phyloP scores from a whole-genome alignment of 2,888 invertebrate species.

The Eurytoma californica region DNA sequence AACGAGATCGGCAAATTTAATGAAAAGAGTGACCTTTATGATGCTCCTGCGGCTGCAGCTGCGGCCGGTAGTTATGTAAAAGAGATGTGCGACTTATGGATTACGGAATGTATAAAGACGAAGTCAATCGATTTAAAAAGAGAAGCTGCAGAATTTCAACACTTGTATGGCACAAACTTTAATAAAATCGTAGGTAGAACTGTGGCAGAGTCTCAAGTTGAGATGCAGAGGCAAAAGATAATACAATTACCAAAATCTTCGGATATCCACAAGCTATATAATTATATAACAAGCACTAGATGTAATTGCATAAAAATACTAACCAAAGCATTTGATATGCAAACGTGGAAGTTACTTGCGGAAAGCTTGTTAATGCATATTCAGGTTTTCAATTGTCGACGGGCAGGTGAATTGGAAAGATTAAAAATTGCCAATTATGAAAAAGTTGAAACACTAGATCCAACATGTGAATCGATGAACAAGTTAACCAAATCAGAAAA shows the following conservation, averaged over 20 bases:
- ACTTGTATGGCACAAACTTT: not conserved
- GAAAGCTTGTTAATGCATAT: not conserved
- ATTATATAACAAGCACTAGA: not conserved
- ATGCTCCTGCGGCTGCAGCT: not conserved
- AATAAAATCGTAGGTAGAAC: not conserved
- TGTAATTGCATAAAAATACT: not conserved
- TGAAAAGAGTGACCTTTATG: not conserved
- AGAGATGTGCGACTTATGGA: not conserved
- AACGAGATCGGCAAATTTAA: not conserved
- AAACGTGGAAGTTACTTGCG: not conserved
- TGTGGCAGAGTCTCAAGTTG: constrained; percentile 1
- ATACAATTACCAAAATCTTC: not conserved
- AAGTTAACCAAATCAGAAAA: not conserved
- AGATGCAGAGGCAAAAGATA: not conserved
- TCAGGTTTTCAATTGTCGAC: constrained; percentile 3
- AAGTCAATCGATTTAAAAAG: not conserved
- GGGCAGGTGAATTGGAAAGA: constrained; percentile 7
- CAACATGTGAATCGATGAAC: not conserved
- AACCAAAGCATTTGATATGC: not conserved
- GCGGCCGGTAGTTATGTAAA: not conserved
- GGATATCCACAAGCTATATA: constrained; percentile 1
- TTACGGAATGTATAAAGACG: not conserved
- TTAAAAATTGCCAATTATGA: not conserved
- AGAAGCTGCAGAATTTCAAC: not conserved
- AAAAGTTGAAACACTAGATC: not conserved